These are phyloP conservation scores for Tipula vernalis DNA, from an alignment of 2,888 invertebrate genomes.

Conservation along the genomic window DNA sequence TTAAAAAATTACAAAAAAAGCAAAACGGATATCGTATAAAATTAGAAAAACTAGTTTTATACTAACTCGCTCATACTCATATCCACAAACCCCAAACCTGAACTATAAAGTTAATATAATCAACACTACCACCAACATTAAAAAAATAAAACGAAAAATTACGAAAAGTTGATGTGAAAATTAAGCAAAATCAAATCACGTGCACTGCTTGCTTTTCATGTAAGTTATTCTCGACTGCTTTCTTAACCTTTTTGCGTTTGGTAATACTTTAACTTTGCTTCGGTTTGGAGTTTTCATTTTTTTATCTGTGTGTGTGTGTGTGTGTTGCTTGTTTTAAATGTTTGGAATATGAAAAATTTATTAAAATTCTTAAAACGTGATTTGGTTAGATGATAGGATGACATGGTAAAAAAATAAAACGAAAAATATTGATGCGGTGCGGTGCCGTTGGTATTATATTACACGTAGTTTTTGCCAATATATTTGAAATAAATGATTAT, in stretches of 20 bases:
- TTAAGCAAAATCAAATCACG: neutral
- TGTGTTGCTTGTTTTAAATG: neutral
- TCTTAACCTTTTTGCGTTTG: neutral
- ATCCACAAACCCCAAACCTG: neutral
- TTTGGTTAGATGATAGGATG: conserved; percentile 5
- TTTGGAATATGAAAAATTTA: neutral
- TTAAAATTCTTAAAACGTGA: conserved; percentile 6
- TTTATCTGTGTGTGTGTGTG: neutral
- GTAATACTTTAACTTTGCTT: neutral
- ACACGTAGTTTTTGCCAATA: neutral
- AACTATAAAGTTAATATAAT: neutral
- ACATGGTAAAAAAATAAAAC: neutral
- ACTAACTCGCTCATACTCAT: neutral
- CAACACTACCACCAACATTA: neutral
- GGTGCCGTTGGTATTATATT: neutral
- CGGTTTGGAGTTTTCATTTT: neutral
- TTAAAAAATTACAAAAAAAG: neutral
- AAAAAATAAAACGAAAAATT: neutral
- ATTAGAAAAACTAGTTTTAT: neutral
- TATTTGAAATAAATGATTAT: neutral
- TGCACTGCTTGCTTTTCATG: neutral
- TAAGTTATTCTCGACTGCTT: conserved; percentile 4
- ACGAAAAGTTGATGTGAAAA: neutral
- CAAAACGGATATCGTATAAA: neutral
- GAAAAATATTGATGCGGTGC: neutral